Evolutionary conservation across 2,113 vertebrate genomes (phyloP), one percentile per base, ranked within the genome.

Genomic region (Lepus americanus): DNA sequence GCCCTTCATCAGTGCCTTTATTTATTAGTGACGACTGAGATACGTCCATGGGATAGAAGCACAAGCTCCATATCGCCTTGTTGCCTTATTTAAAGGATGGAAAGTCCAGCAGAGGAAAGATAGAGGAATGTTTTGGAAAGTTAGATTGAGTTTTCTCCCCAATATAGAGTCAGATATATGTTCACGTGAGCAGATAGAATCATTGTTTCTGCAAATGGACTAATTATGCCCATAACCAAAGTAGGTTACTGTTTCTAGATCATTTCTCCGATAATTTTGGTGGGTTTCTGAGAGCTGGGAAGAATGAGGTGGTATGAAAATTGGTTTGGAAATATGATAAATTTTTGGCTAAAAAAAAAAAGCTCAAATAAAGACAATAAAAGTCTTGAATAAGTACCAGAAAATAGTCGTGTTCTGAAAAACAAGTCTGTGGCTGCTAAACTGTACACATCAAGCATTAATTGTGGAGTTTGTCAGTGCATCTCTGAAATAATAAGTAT

Each of bases 1-100:
- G 95, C 96, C 95, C 96, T 98, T 98, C 94, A 97, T 88, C 86
- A 76, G 90, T 98, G 94, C 95, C 97, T 96, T 96, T 98, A 98
- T 97, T 96, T 96, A 97, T 97, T 96, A 98, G 96, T 84, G 94
- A 82, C 86, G 81, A 90, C 36, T 20, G 23, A 44, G 83, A 78
- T 69, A 59, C 74, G n/a, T 94, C 72, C 33, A 55, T 5, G 76
- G 87, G 33, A 29, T 67, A 61, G 82, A 93, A 39, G 76, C 67
- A 81, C 90, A 97, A 17, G 49, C 10, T 87, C 36, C 1, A 0
- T 31, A 14, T 59, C 17, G 36, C 13, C 33, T 73, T 73, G 90
- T 51, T 70, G 69, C 20, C 16, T 70, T 61, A 39, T 76, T 87
- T 91, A 49, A 31, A n/a, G 63, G 64, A 77, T 49, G 72, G 72